These are phyloP conservation scores for Hipposideros armiger DNA, from an alignment of 2,113 vertebrate genomes.

Conservation along the genomic window DNA sequence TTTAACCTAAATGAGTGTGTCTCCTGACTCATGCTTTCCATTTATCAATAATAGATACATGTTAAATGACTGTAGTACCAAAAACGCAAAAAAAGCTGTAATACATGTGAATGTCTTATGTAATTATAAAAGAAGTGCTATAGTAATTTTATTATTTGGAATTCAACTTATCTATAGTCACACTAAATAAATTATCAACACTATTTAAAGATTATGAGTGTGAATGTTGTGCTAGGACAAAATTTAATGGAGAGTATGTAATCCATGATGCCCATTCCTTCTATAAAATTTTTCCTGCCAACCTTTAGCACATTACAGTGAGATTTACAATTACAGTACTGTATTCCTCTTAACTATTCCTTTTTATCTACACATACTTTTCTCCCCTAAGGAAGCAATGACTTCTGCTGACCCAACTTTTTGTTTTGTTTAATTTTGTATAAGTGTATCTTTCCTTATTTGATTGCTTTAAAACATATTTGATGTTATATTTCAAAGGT, in stretches of 20 bases:
- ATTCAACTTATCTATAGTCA: background rate
- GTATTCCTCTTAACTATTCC: background rate
- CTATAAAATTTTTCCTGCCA: background rate
- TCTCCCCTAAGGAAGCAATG: background rate
- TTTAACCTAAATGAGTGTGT: background rate
- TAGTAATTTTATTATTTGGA: background rate
- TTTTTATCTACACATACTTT: background rate
- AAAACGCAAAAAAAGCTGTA: background rate
- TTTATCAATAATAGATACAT: background rate
- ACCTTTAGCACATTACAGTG: background rate
- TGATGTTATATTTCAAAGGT: background rate
- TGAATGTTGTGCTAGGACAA: background rate
- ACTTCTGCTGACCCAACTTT: background rate
- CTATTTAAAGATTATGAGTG: background rate
- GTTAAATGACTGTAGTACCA: background rate
- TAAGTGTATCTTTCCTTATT: background rate
- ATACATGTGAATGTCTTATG: background rate
- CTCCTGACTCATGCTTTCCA: background rate
- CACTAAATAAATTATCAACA: background rate
- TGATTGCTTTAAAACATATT: background rate
- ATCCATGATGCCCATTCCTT: background rate
- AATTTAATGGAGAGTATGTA: background rate
- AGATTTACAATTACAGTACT: background rate
- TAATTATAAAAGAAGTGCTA: background rate
- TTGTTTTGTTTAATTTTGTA: background rate